phyloP scores from a whole-genome alignment of 2,113 vertebrate genomes.

The Riparia riparia region DNA sequence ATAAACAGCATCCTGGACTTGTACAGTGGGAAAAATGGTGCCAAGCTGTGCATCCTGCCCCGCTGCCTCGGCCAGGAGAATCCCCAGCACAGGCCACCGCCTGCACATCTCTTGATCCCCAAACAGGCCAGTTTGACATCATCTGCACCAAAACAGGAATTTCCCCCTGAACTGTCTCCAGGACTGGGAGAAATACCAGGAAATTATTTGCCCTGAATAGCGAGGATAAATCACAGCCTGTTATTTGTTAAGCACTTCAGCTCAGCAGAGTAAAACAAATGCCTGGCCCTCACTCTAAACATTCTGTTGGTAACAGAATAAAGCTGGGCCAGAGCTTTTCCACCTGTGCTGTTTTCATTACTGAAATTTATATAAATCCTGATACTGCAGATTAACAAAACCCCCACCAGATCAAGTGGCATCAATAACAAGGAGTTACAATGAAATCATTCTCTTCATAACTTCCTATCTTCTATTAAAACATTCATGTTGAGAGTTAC shows the following conservation, averaged over 20 bases:
- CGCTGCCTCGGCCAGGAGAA: accelerated
- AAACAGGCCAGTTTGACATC: background rate
- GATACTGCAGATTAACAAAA: background rate
- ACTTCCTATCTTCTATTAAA: background rate
- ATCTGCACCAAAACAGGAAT: background rate
- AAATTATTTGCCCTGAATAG: background rate
- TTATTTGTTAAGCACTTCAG: background rate
- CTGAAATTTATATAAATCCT: background rate
- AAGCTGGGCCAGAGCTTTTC: background rate
- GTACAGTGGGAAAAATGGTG: background rate
- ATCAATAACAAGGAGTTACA: background rate
- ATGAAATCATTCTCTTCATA: background rate
- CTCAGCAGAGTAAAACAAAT: background rate
- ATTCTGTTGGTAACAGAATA: background rate
- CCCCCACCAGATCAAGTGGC: background rate
- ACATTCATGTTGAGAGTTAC: background rate
- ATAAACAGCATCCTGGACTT: background rate
- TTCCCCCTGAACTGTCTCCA: background rate
- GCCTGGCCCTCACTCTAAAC: background rate
- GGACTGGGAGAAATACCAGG: background rate
- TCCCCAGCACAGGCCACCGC: background rate
- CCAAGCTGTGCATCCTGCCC: background rate
- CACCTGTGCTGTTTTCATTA: background rate
- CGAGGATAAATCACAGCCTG: background rate
- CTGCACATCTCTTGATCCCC: background rate